Conservation (phyloP, 2,888 invertebrate genomes). For the Scaeva pyrastri region DNA sequence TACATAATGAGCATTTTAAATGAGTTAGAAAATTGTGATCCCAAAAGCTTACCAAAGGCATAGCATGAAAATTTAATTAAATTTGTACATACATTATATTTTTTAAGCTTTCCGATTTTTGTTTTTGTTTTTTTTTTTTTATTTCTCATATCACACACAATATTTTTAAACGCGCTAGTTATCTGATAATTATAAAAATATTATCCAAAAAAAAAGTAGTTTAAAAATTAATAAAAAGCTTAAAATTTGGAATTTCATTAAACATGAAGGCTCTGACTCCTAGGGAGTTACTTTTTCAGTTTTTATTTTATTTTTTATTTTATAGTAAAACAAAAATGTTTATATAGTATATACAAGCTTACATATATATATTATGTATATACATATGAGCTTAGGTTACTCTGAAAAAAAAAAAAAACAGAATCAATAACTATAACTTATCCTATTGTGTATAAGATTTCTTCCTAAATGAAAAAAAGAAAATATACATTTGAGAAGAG, state of each 20-base stretch:
- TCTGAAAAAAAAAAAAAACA: neutral
- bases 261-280: conserved; percentile 30
- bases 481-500: neutral
- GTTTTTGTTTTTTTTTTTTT: neutral
- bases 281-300: conserved; percentile 31
- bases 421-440: conserved; percentile 1
- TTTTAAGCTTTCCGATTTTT: too few relatives aligned
- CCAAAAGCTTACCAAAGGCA: too few relatives aligned
- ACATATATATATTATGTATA: too few relatives aligned
- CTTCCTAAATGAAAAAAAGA: neutral
- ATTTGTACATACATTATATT: neutral
- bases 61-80: neutral
- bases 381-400: conserved; percentile 16
- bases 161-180: neutral
- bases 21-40: neutral
- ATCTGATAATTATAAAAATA: conserved; percentile 8
- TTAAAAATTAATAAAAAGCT: neutral
- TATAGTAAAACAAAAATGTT: neutral
- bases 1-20: too few relatives aligned
- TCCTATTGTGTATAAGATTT: conserved; percentile 25
- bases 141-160: neutral
- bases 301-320: neutral
- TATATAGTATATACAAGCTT: conserved; percentile 1
- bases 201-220: neutral
- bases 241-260: conserved; percentile 21